A percentile compares a stretch with the other conserved stretches of the same genome.
These are phyloP conservation scores for Toxostoma redivivum DNA, from an alignment of 2,113 vertebrate species.

Conservation along the genomic window DNA sequence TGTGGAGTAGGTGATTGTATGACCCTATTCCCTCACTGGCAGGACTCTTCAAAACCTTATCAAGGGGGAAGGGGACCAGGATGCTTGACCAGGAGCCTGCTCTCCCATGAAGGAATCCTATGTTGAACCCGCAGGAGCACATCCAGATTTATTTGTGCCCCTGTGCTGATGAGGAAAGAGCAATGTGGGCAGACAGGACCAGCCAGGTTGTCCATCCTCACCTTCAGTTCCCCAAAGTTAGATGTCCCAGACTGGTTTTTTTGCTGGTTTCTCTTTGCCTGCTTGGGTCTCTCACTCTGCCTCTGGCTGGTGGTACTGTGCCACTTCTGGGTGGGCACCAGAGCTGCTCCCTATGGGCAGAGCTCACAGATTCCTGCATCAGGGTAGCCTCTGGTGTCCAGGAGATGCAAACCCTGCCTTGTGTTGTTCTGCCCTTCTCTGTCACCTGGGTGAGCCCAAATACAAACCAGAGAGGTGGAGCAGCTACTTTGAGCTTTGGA, in stretches of 20 bases:
- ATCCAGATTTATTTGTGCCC: not conserved
- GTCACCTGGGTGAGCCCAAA: not conserved
- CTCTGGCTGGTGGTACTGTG: not conserved
- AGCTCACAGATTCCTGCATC: not conserved
- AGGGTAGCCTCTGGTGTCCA: not conserved
- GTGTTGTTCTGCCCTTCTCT: not conserved
- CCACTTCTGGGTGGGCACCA: not conserved
- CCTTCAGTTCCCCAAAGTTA: not conserved
- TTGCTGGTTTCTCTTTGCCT: not conserved
- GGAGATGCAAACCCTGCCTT: not conserved
- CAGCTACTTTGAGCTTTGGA: not conserved
- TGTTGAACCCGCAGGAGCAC: not conserved
- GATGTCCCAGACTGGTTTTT: not conserved
- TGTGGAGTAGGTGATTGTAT: accelerated
- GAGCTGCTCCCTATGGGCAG: accelerated
- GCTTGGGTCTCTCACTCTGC: not conserved
- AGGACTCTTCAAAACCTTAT: not conserved
- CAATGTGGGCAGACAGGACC: accelerated
- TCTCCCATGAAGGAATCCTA: accelerated
- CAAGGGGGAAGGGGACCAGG: not conserved
- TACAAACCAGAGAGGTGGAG: not conserved
- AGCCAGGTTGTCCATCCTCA: accelerated
- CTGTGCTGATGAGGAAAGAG: not conserved
- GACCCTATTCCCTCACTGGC: accelerated
- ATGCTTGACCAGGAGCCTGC: not conserved